These are phyloP conservation scores for Leucania comma DNA, from an alignment of 2,888 invertebrate species.

Conservation along the genomic window DNA sequence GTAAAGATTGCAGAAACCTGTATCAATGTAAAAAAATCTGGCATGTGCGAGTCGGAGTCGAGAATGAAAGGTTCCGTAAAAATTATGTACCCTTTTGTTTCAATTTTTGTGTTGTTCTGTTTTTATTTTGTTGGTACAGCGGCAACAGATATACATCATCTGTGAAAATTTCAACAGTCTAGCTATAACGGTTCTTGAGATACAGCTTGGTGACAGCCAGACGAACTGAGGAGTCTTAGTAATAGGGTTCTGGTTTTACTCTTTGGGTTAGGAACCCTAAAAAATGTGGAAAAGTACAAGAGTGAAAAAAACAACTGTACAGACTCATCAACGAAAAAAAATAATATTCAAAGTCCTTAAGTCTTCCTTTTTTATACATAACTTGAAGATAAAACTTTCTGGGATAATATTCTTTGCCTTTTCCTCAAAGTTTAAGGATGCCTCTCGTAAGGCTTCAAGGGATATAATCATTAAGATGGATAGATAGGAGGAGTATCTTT, in stretches of 20 bases:
- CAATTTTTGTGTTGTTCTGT: too few relatives aligned
- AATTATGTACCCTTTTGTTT: too few relatives aligned
- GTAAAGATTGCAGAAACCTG: not conserved
- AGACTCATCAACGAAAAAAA: slow-evolving; percentile 17
- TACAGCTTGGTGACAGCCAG: too few relatives aligned
- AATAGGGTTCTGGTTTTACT: too few relatives aligned
- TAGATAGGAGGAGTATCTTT: slow-evolving; percentile 17
- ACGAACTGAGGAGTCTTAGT: too few relatives aligned
- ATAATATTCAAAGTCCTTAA: slow-evolving; percentile 31
- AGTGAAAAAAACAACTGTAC: slow-evolving; percentile 1
- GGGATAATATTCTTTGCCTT: slow-evolving; percentile 36
- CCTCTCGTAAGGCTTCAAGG: slow-evolving; percentile 32
- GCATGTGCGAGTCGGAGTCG: too few relatives aligned
- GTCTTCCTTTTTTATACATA: slow-evolving; percentile 21
- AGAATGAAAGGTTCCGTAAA: too few relatives aligned
- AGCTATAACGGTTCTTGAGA: too few relatives aligned
- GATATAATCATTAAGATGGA: slow-evolving; percentile 37
- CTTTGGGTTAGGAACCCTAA: too few relatives aligned
- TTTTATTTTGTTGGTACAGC: not conserved
- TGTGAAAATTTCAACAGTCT: too few relatives aligned
- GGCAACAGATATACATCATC: too few relatives aligned
- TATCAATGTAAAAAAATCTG: not conserved
- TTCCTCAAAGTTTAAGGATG: slow-evolving; percentile 40
- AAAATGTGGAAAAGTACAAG: not conserved
- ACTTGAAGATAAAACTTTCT: slow-evolving; percentile 39